These are phyloP conservation scores for Camelus bactrianus DNA, from an alignment of 2,113 vertebrate genomes.

Conservation along the genomic window DNA sequence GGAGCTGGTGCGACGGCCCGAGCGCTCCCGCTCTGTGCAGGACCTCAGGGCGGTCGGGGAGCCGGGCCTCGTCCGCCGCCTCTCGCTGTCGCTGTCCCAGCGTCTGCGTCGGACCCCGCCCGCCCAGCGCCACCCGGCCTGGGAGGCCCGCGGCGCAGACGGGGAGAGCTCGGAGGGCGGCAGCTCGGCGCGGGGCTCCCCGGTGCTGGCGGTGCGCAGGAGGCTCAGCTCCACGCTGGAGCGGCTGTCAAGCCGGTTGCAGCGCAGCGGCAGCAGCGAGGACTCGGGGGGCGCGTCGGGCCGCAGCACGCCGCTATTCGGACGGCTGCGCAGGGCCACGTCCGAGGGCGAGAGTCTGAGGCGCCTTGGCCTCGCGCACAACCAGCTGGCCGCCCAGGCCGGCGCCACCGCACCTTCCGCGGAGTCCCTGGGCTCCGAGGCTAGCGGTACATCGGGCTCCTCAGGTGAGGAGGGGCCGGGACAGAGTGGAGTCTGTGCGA, in stretches of 20 bases:
- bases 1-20: slow-evolving; percentile 88
- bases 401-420: slow-evolving; percentile 90
- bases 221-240: slow-evolving; percentile 96
- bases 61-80: slow-evolving; percentile 93
- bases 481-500: slow-evolving; percentile 68
- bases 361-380: slow-evolving; percentile 88
- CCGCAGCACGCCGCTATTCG: slow-evolving; percentile 89
- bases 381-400: slow-evolving; percentile 89
- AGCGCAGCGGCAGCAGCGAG: slow-evolving; percentile 91
- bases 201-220: slow-evolving; percentile 92
- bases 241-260: slow-evolving; percentile 93
- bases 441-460: slow-evolving; percentile 85
- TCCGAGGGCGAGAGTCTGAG: slow-evolving; percentile 93
- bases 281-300: slow-evolving; percentile 79
- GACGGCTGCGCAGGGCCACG: slow-evolving; percentile 92
- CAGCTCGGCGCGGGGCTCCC: slow-evolving; percentile 87
- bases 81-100: slow-evolving; percentile 89
- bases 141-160: slow-evolving; percentile 89
- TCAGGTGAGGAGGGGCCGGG: slow-evolving; percentile 78
- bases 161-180: slow-evolving; percentile 87
- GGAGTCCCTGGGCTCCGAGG: slow-evolving; percentile 95
- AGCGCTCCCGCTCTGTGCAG: slow-evolving; percentile 96
- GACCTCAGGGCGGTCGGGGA: slow-evolving; percentile 95
- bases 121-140: slow-evolving; percentile 83
- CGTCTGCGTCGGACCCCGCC: slow-evolving; percentile 92